Conservation (phyloP, 2,888 invertebrate species). For the Meta bourneti region DNA sequence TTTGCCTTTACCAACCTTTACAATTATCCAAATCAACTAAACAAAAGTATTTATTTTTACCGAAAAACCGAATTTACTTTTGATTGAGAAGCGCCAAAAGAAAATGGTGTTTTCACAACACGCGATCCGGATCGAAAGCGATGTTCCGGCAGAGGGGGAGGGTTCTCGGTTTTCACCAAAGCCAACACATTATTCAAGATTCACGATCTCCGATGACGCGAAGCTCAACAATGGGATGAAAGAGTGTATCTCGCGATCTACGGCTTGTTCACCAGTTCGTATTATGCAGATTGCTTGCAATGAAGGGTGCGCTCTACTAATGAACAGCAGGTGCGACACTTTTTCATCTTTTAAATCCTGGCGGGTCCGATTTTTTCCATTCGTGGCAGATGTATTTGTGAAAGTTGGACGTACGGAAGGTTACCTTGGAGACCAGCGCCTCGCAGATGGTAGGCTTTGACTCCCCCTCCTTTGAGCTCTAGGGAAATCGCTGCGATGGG, state of each 20-base stretch:
- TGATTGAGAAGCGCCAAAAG: no score
- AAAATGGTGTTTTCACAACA: no score
- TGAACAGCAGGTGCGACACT: conserved; percentile 71
- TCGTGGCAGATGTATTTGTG: conserved; percentile 34
- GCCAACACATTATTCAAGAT: conserved; percentile 39
- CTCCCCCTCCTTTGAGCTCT: conserved; percentile 35
- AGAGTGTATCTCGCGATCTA: conserved; percentile 30
- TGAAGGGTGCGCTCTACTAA: conserved; percentile 42
- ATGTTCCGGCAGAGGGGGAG: no score
- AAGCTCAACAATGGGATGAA: conserved; percentile 16
- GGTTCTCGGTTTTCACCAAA: no score
- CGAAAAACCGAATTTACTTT: no score
- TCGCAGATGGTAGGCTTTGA: conserved; percentile 54
- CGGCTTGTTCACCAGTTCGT: conserved; percentile 29
- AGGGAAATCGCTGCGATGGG: conserved; percentile 58
- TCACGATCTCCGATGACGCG: conserved; percentile 39
- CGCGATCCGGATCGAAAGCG: no score
- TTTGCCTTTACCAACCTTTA: no score
- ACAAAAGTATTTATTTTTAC: no score
- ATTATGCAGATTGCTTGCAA: conserved; percentile 45
- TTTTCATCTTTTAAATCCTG: conserved; percentile 68
- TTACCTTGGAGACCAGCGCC: conserved; percentile 58
- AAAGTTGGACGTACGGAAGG: conserved; percentile 32
- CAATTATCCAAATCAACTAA: no score
- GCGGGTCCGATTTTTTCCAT: conserved; percentile 23